Evolutionary conservation across 2,113 vertebrate genomes (phyloP).

Genomic region (Sitta europaea): DNA sequence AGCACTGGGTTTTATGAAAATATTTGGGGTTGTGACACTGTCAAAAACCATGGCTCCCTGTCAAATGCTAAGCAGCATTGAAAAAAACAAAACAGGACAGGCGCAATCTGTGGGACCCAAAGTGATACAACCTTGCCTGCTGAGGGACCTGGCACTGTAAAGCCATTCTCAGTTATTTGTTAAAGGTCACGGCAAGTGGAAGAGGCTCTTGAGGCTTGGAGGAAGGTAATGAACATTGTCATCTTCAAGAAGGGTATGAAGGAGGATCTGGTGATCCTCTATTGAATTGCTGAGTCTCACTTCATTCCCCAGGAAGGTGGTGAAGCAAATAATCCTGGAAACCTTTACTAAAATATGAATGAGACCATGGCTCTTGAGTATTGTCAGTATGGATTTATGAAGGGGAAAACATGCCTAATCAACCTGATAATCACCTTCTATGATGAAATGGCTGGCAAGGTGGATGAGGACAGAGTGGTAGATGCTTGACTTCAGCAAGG

Average conservation of each 20-base stretch:
- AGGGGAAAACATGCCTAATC: not conserved
- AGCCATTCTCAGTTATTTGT: not conserved
- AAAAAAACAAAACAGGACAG: not conserved
- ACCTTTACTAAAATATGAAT: not conserved
- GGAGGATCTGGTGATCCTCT: not conserved
- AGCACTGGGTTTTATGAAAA: not conserved
- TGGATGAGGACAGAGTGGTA: not conserved
- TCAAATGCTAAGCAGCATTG: not conserved
- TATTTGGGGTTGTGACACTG: not conserved
- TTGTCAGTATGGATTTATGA: not conserved
- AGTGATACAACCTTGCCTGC: accelerated
- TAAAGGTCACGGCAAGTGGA: not conserved
- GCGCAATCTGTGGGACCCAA: accelerated
- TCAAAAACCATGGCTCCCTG: not conserved
- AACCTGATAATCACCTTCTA: not conserved
- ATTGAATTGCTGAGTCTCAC: not conserved
- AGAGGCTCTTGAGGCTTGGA: not conserved
- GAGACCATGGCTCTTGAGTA: not conserved
- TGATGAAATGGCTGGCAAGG: not conserved
- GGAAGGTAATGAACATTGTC: not conserved
- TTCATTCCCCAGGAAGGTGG: not conserved
- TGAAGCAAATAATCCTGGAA: not conserved
- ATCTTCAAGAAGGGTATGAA: not conserved
- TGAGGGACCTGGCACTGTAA: not conserved
- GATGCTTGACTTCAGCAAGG: not conserved